These are phyloP conservation scores for Ariolimax columbianus DNA, from an alignment of 2,888 invertebrate genomes.

Conservation along the genomic window DNA sequence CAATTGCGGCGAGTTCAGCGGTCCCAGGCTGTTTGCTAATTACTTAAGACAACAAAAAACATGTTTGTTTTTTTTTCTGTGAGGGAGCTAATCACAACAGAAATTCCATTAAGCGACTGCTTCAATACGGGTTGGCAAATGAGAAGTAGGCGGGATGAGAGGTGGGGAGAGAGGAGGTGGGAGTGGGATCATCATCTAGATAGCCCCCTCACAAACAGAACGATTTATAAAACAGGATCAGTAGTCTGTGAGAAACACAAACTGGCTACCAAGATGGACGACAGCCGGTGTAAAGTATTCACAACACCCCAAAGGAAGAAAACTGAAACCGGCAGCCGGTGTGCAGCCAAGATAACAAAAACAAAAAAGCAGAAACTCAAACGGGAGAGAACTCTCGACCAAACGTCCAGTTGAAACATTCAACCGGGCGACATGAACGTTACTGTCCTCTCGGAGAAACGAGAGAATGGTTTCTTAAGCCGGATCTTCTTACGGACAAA, in stretches of 20 bases:
- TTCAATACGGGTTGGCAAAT: neutral
- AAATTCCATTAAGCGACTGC: neutral
- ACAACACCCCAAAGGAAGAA: constrained; percentile 10
- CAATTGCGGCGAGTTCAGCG: neutral
- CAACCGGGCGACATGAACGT: neutral
- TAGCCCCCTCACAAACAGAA: neutral
- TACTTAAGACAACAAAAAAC: constrained; percentile 40
- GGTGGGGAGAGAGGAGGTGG: too few species aligned
- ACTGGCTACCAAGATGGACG: neutral
- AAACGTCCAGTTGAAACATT: neutral
- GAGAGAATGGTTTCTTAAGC: neutral
- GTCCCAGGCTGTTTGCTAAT: constrained; percentile 37
- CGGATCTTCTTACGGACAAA: constrained; percentile 26
- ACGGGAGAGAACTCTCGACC: neutral
- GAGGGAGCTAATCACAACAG: constrained; percentile 10
- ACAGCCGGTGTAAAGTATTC: neutral
- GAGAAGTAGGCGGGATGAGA: neutral
- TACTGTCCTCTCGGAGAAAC: neutral
- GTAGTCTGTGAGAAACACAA: neutral
- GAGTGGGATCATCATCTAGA: neutral
- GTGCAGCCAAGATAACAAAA: neutral
- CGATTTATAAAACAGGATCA: neutral
- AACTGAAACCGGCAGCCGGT: neutral
- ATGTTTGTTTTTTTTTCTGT: neutral
- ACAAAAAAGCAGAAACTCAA: neutral